Evolutionary conservation across 1,140 invertebrate species (phyloP), one percentile per base, ranked within the genome.

Genomic region (Phthorimaea operculella): DNA sequence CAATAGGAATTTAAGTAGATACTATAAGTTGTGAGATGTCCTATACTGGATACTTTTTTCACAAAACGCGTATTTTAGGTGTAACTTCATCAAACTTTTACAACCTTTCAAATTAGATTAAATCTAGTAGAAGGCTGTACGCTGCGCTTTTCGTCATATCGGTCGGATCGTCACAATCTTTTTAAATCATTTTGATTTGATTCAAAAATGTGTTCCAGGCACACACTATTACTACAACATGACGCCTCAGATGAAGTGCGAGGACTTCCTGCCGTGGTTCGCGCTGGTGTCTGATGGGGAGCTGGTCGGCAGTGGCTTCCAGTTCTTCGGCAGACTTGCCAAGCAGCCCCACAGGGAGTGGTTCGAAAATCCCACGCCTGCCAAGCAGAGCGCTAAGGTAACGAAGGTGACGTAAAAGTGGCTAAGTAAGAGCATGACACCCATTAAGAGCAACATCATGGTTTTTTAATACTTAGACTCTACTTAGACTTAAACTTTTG

Each of bases 151-250:
- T n/a, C n/a, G n/a, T n/a, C n/a, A n/a, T n/a, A n/a, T n/a, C n/a
- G n/a, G n/a, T n/a, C n/a, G n/a, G n/a, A n/a, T n/a, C n/a, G n/a
- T n/a, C n/a, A n/a, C n/a, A n/a, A n/a, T n/a, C n/a, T n/a, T n/a
- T n/a, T n/a, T n/a, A n/a, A n/a, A n/a, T n/a, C n/a, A n/a, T n/a
- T n/a, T n/a, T n/a, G n/a, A n/a, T n/a, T n/a, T n/a, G n/a, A n/a
- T n/a, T n/a, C n/a, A n/a, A n/a, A 36, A 12, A 12, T 17, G 8
- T 47, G 4, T 47, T 47, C 47, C 62, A 85, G 82, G 84, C 44
- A 85, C 74, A 4, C 84, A 85, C 52, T 84, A 86, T 55, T 76
- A 83, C 61, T 84, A 85, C 65, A 82, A 83, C 54, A 79, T 86
- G 76, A 77, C 75, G 0, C 48, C 54, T 0, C 66, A 80, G 4